Base-by-base conservation (phyloP, 37 sponge, comb jelly and placozoan species). In the Lycopodina hypogea region DNA sequence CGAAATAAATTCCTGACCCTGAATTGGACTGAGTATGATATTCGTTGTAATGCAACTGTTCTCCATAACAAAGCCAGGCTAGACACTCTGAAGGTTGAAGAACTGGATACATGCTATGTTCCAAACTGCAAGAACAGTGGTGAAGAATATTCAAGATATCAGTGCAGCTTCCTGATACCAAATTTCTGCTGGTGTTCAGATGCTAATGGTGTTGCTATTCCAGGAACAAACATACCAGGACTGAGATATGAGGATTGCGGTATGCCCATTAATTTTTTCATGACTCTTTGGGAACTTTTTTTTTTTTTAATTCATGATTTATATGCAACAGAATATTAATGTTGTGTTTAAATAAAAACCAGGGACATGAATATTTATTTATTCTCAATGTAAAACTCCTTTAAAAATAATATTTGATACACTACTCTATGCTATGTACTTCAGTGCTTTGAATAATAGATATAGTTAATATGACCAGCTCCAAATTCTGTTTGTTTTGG, bases 171-270 rank as follows among this genome's bases (percentile, higher is more conserved):
- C 26, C 42, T 15, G 1, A n/a, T 42, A 17, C 60, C 55, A 48
- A 42, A 60, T 21, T 80, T 42, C 58, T 81, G 78, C 75, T 88
- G 89, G 89, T 88, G 89, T 26, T 78, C 88, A 19, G 42, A 39
- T 36, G 75, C 80, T 42, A 68, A 78, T 74, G 89, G 84, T 0
- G 11, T 19, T 0, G 51, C 51, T 15, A 72, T 79, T 0, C 14
- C 21, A 40, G 69, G 70, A 19, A 78, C 83, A 26, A 17, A 82
- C 19, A 58, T 42, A 28, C 9, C 71, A 26, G 32, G 36, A 2
- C 15, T 69, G 69, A 21, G 41, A 52, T 68, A 32, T 14, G 65
- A 59, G 36, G 8, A 59, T 23, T 84, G 85, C 56, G 30, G 85
- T 84, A 71, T 78, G 85, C 40, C 11, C 21, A 73, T 24, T 67